These are phyloP conservation scores for Machaerirhynchus nigripectus DNA, from an alignment of 2,113 vertebrate species.

Conservation along the genomic window DNA sequence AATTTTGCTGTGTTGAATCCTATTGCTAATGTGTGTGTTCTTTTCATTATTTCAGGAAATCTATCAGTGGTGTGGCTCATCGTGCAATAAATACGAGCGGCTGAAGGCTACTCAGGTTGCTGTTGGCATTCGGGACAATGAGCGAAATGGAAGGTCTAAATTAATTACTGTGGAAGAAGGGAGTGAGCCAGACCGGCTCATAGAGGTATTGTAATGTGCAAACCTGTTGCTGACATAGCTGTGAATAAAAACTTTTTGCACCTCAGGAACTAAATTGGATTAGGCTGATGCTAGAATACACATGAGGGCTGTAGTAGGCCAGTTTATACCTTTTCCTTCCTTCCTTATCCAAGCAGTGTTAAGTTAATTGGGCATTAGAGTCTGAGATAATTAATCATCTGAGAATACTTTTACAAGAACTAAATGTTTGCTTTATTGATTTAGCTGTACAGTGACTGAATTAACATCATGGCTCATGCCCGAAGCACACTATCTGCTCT, in stretches of 20 bases:
- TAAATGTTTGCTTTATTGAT: neutral
- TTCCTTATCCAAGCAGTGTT: neutral
- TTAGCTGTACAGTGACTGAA: neutral
- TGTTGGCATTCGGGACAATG: slow-evolving; percentile 88
- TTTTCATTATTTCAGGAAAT: slow-evolving; percentile 76
- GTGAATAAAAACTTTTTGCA: neutral
- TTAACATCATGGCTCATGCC: neutral
- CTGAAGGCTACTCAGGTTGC: slow-evolving; percentile 88
- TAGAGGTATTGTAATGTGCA: slow-evolving; percentile 63
- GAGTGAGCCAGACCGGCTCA: slow-evolving; percentile 72
- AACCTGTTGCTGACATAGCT: neutral
- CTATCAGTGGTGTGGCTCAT: slow-evolving; percentile 91
- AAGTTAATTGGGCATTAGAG: neutral
- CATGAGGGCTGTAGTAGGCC: neutral
- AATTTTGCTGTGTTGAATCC: neutral
- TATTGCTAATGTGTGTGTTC: neutral
- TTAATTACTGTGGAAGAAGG: slow-evolving; percentile 85
- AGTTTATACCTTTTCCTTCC: neutral
- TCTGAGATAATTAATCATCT: neutral
- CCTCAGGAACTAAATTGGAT: neutral
- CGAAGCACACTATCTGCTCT: neutral
- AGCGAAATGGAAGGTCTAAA: slow-evolving; percentile 82
- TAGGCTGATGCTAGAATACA: neutral
- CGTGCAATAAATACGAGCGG: slow-evolving; percentile 86
- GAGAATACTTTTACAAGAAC: neutral